These are phyloP conservation scores for Xiphydria camelus DNA, from an alignment of 2,888 invertebrate species.

Conservation along the genomic window DNA sequence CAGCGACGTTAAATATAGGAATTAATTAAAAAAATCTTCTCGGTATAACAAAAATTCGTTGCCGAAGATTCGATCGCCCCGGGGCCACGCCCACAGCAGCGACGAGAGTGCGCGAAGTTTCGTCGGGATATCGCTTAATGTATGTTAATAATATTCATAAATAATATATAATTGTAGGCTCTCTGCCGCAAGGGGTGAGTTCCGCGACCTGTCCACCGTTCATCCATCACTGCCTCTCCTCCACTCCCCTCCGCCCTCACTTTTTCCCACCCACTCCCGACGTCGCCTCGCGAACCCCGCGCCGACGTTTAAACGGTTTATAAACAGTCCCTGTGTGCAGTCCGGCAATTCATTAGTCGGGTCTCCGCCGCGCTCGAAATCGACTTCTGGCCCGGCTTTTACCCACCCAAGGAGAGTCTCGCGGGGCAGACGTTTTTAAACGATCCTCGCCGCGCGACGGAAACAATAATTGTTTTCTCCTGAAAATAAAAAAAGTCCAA, in stretches of 20 bases:
- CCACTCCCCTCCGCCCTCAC: constrained; percentile 24
- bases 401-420: neutral
- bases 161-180: constrained; percentile 27
- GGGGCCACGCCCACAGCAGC: too few species aligned
- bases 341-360: constrained; percentile 41
- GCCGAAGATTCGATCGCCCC: too few species aligned
- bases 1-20: too few species aligned
- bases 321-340: constrained; percentile 46
- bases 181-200: constrained; percentile 22
- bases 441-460: too few species aligned
- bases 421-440: too few species aligned
- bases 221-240: constrained; percentile 47
- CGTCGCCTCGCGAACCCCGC: constrained; percentile 30
- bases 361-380: constrained; percentile 17
- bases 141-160: constrained; percentile 18
- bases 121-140: too few species aligned
- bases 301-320: constrained; percentile 48
- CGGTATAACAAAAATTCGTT: too few species aligned
- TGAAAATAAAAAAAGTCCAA: too few species aligned
- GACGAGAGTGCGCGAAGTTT: too few species aligned
- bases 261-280: constrained; percentile 32
- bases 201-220: constrained; percentile 38
- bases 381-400: constrained; percentile 1
- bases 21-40: too few species aligned
- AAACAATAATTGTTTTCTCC: too few species aligned